A percentile compares a stretch with the other conserved stretches of the same genome.
These are phyloP conservation scores for Camponotus vicinus DNA, from an alignment of 1,140 invertebrate species.

Conservation along the genomic window DNA sequence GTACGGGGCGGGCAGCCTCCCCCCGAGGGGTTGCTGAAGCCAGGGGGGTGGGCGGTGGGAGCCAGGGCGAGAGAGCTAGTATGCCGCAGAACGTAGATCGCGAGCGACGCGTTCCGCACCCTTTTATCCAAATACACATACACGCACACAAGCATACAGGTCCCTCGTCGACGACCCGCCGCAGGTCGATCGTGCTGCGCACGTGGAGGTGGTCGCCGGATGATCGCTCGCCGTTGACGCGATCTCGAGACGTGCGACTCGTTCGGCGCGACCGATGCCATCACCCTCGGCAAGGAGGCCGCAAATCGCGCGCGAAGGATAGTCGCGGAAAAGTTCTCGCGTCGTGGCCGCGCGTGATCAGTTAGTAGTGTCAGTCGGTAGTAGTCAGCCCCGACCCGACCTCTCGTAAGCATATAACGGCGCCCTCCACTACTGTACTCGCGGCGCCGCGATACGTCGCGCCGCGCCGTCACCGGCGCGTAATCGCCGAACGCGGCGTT, in stretches of 20 bases:
- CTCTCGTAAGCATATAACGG: conserved; percentile 62
- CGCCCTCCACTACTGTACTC: conserved; percentile 2
- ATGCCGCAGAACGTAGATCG: conserved; percentile 83
- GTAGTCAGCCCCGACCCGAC: conserved; percentile 55
- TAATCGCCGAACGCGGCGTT: neutral
- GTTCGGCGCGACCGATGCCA: conserved; percentile 1
- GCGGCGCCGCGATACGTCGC: conserved; percentile 12
- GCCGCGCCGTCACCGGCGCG: conserved; percentile 8
- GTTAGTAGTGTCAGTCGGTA: conserved; percentile 22
- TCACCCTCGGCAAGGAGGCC: neutral
- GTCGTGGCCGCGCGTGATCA: conserved; percentile 50
- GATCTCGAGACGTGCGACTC: neutral
- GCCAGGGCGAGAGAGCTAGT: conserved; percentile 82
- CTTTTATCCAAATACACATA: conserved; percentile 36
- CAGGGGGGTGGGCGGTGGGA: conserved; percentile 71
- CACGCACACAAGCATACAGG: conserved; percentile 33
- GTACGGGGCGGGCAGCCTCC: conserved; percentile 63
- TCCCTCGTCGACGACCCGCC: conserved; percentile 39
- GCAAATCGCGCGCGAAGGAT: conserved; percentile 18
- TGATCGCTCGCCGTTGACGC: conserved; percentile 16
- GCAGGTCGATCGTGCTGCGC: conserved; percentile 39
- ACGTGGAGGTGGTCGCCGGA: conserved; percentile 63
- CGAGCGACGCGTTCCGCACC: conserved; percentile 78
- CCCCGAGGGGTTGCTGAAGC: conserved; percentile 59
- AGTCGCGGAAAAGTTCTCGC: conserved; percentile 4